These are phyloP conservation scores for Drosophila bifasciata DNA, from an alignment of 1,140 invertebrate genomes.

Conservation along the genomic window DNA sequence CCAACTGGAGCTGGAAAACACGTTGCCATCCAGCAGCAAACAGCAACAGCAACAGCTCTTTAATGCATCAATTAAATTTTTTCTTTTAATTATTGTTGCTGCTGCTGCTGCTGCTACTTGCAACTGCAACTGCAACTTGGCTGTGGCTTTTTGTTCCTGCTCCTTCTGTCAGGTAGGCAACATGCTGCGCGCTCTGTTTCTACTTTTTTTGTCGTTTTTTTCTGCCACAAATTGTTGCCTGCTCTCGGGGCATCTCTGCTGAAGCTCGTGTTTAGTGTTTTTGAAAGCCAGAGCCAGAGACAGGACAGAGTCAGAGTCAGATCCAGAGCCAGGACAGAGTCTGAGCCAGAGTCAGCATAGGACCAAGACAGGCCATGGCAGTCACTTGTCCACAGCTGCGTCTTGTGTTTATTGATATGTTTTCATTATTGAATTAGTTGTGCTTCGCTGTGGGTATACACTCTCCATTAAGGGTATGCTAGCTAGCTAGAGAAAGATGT, in stretches of 20 bases:
- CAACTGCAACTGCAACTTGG: constrained; percentile 20
- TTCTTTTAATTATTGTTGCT: constrained; percentile 74
- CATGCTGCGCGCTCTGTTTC: constrained; percentile 62
- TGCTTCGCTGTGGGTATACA: constrained; percentile 12
- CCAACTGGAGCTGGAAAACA: constrained; percentile 69
- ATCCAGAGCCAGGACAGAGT: no score
- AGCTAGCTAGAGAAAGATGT: no score
- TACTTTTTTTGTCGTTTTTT: constrained; percentile 42
- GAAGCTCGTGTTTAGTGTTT: constrained; percentile 59
- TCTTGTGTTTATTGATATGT: constrained; percentile 78
- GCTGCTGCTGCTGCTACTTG: neutral
- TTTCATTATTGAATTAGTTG: constrained; percentile 80
- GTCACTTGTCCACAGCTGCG: constrained; percentile 61
- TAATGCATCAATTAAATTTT: constrained; percentile 82
- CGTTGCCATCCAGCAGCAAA: no score
- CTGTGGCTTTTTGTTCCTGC: constrained; percentile 73
- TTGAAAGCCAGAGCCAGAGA: constrained; percentile 62
- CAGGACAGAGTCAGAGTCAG: neutral
- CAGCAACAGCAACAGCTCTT: no score
- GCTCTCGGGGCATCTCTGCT: constrained; percentile 53
- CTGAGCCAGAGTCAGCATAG: no score
- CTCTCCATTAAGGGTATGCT: neutral
- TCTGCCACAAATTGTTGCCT: constrained; percentile 46
- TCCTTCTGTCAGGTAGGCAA: constrained; percentile 68
- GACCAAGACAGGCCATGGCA: constrained; percentile 21